A percentile compares a stretch with the other conserved stretches of the same genome.
Conservation (phyloP, 2,113 vertebrate species). For the Tupaia chinensis region DNA sequence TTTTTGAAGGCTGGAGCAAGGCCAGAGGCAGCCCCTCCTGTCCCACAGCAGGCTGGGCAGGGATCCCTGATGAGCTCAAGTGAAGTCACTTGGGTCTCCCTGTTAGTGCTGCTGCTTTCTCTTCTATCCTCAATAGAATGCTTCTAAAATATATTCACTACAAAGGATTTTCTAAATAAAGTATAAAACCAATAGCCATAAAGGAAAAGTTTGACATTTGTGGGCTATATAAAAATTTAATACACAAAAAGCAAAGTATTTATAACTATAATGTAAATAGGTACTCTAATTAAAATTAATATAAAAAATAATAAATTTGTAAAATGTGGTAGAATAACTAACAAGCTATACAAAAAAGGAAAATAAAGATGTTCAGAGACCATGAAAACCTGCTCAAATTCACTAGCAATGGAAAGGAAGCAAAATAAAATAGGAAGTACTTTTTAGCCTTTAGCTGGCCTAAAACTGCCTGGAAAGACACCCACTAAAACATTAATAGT, state of each 20-base stretch:
- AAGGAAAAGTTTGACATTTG: background rate
- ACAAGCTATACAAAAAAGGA: background rate
- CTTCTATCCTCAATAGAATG: no score
- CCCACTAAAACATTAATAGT: background rate
- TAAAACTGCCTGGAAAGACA: background rate
- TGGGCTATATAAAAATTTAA: background rate
- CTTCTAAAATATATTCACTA: background rate
- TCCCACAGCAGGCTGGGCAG: no score
- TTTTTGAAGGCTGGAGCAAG: no score
- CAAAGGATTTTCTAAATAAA: conserved; percentile 13
- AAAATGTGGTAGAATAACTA: background rate
- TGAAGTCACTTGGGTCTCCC: no score
- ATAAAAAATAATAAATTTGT: background rate
- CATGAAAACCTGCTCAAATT: background rate
- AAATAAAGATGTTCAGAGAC: background rate
- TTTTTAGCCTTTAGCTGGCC: background rate
- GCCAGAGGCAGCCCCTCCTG: no score
- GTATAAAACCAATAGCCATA: background rate
- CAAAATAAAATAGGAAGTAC: background rate
- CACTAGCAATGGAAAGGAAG: background rate
- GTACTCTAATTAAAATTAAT: conserved; percentile 11
- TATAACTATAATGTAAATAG: background rate
- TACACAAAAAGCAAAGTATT: background rate
- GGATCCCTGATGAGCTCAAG: no score
- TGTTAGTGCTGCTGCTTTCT: no score